Evolutionary conservation across 2,888 invertebrate species (phyloP).

Genomic region (Lasius platythorax): DNA sequence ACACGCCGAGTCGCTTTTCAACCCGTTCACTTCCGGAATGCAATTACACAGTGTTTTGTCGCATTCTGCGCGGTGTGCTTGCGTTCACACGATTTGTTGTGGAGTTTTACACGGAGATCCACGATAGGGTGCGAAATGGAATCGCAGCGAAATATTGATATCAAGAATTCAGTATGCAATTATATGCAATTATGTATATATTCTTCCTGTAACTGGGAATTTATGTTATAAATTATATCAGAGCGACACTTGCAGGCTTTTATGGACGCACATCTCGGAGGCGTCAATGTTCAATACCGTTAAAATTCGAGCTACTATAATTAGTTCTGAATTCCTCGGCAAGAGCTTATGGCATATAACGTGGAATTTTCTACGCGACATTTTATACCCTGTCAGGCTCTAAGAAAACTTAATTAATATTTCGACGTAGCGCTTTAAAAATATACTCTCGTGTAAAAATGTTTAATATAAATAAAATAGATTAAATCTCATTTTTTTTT

Average conservation of each 20-base stretch:
- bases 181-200: neutral
- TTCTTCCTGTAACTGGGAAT: constrained; percentile 9
- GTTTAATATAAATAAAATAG: neutral
- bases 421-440: neutral
- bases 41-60: constrained; percentile 73
- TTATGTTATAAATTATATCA: constrained; percentile 25
- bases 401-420: constrained; percentile 20
- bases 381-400: neutral
- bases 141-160: constrained; percentile 18
- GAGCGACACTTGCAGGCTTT: constrained; percentile 9
- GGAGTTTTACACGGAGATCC: constrained; percentile 45
- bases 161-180: constrained; percentile 8
- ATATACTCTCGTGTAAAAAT: neutral
- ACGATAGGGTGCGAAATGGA: neutral
- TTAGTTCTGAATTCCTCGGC: constrained; percentile 16
- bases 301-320: constrained; percentile 31
- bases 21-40: constrained; percentile 72
- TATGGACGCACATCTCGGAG: neutral
- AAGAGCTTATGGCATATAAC: neutral
- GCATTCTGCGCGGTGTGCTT: constrained; percentile 58
- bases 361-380: neutral
- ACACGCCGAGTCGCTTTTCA: constrained; percentile 65
- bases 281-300: constrained; percentile 16
- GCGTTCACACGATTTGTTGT: constrained; percentile 62
- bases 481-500: neutral